phyloP scores from a whole-genome alignment of 2,113 vertebrate species.

The Cyanoderma ruficeps region DNA sequence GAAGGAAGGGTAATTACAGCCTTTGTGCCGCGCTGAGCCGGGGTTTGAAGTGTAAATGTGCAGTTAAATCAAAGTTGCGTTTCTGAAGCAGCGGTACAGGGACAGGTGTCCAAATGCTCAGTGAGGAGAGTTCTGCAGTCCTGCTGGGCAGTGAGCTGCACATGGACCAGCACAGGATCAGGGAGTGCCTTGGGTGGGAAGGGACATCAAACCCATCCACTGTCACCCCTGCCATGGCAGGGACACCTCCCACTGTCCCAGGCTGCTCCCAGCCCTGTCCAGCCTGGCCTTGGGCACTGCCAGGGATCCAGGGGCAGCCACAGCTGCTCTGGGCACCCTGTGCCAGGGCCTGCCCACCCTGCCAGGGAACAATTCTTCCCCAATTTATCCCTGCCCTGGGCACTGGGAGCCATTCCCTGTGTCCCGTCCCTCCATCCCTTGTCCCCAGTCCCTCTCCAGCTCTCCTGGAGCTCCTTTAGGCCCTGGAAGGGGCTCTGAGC shows the following conservation, averaged over 20 bases:
- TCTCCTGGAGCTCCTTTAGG: not conserved
- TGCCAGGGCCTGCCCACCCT: not conserved
- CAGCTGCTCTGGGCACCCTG: not conserved
- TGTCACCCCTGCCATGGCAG: not conserved
- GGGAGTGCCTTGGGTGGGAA: not conserved
- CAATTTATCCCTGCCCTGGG: accelerated
- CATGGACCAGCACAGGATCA: not conserved
- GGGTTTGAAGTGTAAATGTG: slow-evolving; percentile 38
- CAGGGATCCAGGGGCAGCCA: not conserved
- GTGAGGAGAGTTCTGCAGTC: not conserved
- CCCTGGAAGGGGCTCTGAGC: not conserved
- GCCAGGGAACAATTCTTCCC: not conserved
- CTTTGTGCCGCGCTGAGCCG: slow-evolving; percentile 39
- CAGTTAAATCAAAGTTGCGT: slow-evolving; percentile 2
- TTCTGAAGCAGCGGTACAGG: slow-evolving; percentile 25
- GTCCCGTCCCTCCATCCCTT: not conserved
- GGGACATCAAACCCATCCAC: accelerated
- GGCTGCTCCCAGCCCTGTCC: not conserved
- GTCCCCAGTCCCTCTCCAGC: not conserved
- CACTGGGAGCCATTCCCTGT: not conserved
- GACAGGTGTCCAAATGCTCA: not conserved
- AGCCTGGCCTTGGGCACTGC: not conserved
- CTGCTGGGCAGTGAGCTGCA: not conserved
- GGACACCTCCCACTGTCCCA: not conserved
- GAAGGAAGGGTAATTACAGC: slow-evolving; percentile 64